Percentiles rank a stretch among this genome's conserved stretches.
Evolutionary conservation across 2,797 vertebrate genomes (phyloP).

Genomic region (Mus spretus): DNA sequence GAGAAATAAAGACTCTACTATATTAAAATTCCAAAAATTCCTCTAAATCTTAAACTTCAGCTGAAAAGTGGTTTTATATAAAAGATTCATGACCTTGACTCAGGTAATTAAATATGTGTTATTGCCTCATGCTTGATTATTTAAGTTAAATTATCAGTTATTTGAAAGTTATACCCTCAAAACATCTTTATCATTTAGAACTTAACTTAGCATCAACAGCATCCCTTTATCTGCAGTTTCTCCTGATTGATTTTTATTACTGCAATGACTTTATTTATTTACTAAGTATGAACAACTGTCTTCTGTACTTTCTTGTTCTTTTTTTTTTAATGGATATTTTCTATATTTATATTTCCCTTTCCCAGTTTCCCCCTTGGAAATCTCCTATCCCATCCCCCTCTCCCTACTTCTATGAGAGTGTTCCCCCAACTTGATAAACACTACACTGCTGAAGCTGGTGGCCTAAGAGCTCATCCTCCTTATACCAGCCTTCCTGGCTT

Average conservation of each 20-base stretch:
- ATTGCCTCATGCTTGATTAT: slow-evolving; percentile 73
- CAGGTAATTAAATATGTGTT: slow-evolving; percentile 81
- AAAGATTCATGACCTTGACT: slow-evolving; percentile 80
- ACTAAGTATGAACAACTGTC: background rate
- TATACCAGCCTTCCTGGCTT: background rate
- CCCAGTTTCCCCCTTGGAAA: too few relatives aligned
- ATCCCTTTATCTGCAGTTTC: slow-evolving; percentile 34
- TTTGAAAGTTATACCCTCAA: slow-evolving; percentile 61
- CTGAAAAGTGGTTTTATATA: slow-evolving; percentile 67
- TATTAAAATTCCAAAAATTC: slow-evolving; percentile 79
- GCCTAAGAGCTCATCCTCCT: background rate
- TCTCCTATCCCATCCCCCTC: too few relatives aligned
- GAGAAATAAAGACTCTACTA: slow-evolving; percentile 70
- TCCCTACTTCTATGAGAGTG: too few relatives aligned
- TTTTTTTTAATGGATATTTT: background rate
- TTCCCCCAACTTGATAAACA: background rate
- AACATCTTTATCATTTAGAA: slow-evolving; percentile 59
- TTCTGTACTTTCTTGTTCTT: background rate
- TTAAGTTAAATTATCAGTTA: slow-evolving; percentile 77
- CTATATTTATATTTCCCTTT: too few relatives aligned
- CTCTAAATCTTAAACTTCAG: slow-evolving; percentile 69
- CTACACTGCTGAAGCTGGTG: background rate
- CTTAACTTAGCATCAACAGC: slow-evolving; percentile 61
- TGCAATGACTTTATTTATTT: background rate
- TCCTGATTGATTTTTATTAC: slow-evolving; percentile 16